Base-by-base conservation (phyloP, 2,797 vertebrate species). In the Leptatherina wallacei region DNA sequence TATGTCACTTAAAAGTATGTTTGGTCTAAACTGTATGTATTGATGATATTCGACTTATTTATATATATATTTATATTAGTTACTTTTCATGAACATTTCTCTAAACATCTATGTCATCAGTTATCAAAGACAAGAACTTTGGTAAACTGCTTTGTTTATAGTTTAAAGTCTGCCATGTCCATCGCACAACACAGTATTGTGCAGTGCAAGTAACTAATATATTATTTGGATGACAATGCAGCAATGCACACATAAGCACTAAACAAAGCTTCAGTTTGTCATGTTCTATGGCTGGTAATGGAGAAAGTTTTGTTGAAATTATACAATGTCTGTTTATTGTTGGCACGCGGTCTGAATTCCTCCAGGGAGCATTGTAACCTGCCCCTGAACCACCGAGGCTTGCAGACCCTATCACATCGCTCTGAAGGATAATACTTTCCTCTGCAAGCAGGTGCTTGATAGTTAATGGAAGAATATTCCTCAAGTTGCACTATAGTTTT, bases 271-370 rank as follows among this genome's bases (percentile, higher is more conserved):
- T 51, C 12, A 35, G 4, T 47, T 13, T 7, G 30, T 68, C 10
- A 35, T 74, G 60, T 59, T 12, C 71, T 52, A 32, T 63, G 5
- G 24, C 20, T 27, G 30, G 9, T 9, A 32, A 38, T 64, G 57
- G 35, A 64, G n/a, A 64, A 24, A 6, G 11, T 36, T 36, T 33
- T 65, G 30, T 49, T 69, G 59, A 32, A 40, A 75, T 44, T 8
- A 47, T 42, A 60, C 14, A 64, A 24, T 62, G 67, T 77, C 62
- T 67, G 57, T 44, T 58, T 69, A 52, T 76, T 85, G 80, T 83
- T 69, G 55, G 22, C 22, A 27, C 60, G 22, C 24, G 54, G 74
- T 55, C 52, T 57, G 3, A 7, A 72, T 12, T 20, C 20, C 66
- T 38, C 42, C 4, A 7, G 74, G 62, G 69, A 67, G 72, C 47